These are phyloP conservation scores for Pantala flavescens DNA, from an alignment of 1,140 invertebrate genomes.

Conservation along the genomic window DNA sequence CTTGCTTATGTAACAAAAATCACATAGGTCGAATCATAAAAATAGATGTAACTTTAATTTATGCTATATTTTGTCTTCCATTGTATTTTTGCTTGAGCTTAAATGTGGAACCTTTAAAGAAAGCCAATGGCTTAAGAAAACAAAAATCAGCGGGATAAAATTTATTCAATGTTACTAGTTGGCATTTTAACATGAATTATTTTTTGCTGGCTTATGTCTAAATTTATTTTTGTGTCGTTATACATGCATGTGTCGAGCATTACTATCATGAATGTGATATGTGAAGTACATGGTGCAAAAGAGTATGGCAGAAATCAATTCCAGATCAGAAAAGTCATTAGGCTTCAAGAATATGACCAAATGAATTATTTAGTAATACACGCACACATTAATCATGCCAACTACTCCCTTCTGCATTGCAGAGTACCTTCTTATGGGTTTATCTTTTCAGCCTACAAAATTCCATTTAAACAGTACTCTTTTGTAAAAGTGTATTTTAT, in stretches of 20 bases:
- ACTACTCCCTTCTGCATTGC: not conserved
- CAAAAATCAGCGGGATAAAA: not conserved
- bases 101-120: not conserved
- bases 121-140: not conserved
- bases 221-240: not conserved
- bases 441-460: not conserved
- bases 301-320: too few species aligned
- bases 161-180: not conserved
- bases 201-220: not conserved
- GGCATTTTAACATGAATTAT: not conserved
- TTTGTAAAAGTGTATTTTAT: not conserved
- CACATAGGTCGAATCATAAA: not conserved
- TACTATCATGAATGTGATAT: too few species aligned
- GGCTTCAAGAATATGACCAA: not conserved
- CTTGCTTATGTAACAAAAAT: not conserved
- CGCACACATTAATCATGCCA: not conserved
- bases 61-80: slow-evolving; percentile 3
- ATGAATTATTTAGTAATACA: not conserved
- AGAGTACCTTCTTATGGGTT: not conserved
- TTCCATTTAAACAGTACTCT: not conserved
- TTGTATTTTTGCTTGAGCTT: not conserved
- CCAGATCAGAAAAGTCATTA: not conserved
- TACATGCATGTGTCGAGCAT: not conserved
- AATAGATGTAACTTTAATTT: not conserved
- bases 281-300: too few species aligned